phyloP scores from a whole-genome alignment of 2,888 invertebrate genomes.

The Labia minor region DNA sequence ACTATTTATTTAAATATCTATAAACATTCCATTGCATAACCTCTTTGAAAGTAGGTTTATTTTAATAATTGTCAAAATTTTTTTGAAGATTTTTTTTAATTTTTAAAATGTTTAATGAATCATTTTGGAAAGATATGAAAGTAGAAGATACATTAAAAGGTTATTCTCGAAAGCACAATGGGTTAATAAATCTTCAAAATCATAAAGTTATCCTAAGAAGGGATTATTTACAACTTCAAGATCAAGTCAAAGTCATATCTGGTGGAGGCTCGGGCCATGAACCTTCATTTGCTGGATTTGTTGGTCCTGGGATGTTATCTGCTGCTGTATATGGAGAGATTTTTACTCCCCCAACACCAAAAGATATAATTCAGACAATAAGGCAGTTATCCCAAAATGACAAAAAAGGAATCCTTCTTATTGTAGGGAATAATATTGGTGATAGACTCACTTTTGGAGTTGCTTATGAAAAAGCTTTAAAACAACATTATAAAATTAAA shows the following conservation, averaged over 20 bases:
- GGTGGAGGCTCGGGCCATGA: constrained; percentile 49
- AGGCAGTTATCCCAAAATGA: constrained; percentile 20
- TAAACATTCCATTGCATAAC: too few relatives aligned
- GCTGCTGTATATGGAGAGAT: constrained; percentile 40
- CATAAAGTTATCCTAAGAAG: constrained; percentile 25
- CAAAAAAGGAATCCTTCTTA: constrained; percentile 49
- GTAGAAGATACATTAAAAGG: neutral
- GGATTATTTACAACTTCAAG: constrained; percentile 25
- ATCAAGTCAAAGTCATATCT: constrained; percentile 33
- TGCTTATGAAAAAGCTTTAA: constrained; percentile 61
- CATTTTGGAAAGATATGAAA: neutral
- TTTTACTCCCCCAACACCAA: constrained; percentile 21
- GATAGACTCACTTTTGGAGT: constrained; percentile 74
- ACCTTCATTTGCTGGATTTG: constrained; percentile 39
- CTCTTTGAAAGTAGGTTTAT: too few relatives aligned
- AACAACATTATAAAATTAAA: constrained; percentile 47
- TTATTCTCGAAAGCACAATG: neutral
- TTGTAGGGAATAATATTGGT: constrained; percentile 66
- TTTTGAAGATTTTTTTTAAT: too few relatives aligned
- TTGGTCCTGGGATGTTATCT: constrained; percentile 43
- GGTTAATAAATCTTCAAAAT: constrained; percentile 21
- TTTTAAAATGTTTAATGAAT: too few relatives aligned
- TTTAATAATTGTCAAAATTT: too few relatives aligned
- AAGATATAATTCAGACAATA: constrained; percentile 20
- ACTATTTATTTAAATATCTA: too few relatives aligned